Evolutionary conservation across 2,113 vertebrate genomes (phyloP).

Genomic region (Ramphastos sulfuratus): DNA sequence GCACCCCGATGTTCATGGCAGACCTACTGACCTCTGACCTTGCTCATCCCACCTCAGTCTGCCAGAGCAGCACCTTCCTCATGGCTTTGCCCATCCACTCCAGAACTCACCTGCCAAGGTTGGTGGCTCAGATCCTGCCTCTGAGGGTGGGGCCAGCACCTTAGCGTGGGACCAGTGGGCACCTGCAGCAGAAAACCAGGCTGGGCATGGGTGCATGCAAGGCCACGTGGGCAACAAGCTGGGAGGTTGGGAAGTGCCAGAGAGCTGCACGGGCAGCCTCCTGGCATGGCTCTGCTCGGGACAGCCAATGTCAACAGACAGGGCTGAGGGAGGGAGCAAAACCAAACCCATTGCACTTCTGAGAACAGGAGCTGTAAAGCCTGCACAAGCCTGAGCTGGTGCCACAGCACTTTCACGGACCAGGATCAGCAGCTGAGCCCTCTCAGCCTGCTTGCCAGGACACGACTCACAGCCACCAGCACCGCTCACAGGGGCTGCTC

Average conservation of each 20-base stretch:
- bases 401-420: constrained; percentile 42
- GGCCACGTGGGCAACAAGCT: background rate
- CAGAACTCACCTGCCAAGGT: background rate
- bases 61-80: background rate
- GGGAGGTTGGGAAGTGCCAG: background rate
- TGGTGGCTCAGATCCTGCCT: background rate
- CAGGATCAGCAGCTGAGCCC: constrained; percentile 54
- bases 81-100: background rate
- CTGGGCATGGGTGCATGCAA: background rate
- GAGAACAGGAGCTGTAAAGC: constrained; percentile 71
- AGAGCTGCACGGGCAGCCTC: background rate
- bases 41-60: background rate
- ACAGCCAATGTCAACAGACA: constrained; percentile 71
- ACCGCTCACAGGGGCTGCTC: background rate
- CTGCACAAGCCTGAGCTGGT: constrained; percentile 64
- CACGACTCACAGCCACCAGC: background rate
- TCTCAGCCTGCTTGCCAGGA: constrained; percentile 54
- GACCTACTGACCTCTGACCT: background rate
- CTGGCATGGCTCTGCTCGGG: constrained; percentile 37
- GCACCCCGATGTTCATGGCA: background rate
- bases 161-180: rapidly evolving
- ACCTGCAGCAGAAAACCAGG: background rate
- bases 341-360: constrained; percentile 64
- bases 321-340: constrained; percentile 63
- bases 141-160: rapidly evolving